Conservation (phyloP, 2,888 invertebrate genomes). For the Neelides folsomi region DNA sequence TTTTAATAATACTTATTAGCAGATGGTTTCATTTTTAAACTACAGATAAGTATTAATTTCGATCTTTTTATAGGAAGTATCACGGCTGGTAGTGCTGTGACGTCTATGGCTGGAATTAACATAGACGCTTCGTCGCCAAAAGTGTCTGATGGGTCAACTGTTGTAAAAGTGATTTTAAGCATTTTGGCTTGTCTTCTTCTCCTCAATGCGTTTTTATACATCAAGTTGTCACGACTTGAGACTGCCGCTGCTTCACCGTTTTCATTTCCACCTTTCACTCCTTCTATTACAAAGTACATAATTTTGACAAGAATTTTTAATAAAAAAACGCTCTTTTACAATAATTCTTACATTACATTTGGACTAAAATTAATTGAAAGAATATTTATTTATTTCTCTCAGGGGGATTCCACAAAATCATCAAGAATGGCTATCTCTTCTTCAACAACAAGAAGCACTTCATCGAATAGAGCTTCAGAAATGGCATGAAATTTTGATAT, state of each 20-base stretch:
- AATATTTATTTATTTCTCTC: constrained; percentile 16
- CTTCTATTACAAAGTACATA: constrained; percentile 30
- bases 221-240: constrained; percentile 53
- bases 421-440: constrained; percentile 65
- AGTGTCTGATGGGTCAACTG: constrained; percentile 18
- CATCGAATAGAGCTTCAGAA: constrained; percentile 68
- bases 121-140: constrained; percentile 11
- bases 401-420: constrained; percentile 59
- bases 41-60: no score
- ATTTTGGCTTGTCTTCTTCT: constrained; percentile 50
- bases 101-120: no score
- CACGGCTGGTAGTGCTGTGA: no score
- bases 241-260: constrained; percentile 46
- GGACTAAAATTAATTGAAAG: neutral
- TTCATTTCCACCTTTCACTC: constrained; percentile 29
- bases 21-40: no score
- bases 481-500: constrained; percentile 50
- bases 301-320: no score
- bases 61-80: no score
- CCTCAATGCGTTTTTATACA: constrained; percentile 67
- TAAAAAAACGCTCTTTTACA: neutral
- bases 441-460: constrained; percentile 65
- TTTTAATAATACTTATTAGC: no score
- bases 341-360: neutral
- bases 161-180: constrained; percentile 41